Percentiles rank a stretch among this genome's conserved stretches.
Conservation (phyloP, 2,797 vertebrate genomes). For the Antennarius maculatus region DNA sequence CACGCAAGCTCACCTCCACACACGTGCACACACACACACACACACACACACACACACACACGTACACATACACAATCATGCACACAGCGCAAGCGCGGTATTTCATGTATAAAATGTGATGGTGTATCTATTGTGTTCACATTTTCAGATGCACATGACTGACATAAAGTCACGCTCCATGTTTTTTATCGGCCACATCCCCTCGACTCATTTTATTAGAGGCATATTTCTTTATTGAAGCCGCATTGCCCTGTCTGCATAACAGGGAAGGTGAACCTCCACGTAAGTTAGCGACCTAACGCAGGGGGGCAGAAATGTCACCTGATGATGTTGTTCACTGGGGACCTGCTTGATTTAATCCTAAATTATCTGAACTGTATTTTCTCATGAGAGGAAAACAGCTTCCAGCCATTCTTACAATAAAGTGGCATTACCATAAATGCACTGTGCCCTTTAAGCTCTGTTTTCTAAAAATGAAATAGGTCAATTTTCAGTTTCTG, state of each 20-base stretch:
- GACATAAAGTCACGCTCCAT: too few species aligned
- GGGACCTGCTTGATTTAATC: constrained; percentile 28
- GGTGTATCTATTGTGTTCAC: neutral
- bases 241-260: too few species aligned
- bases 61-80: neutral
- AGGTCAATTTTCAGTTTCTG: neutral
- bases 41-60: constrained; percentile 18
- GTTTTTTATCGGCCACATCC: too few species aligned
- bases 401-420: constrained; percentile 5
- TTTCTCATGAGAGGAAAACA: constrained; percentile 15
- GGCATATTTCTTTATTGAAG: too few species aligned
- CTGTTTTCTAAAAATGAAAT: constrained; percentile 18
- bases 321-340: constrained; percentile 15
- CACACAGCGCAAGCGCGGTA: neutral
- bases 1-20: neutral
- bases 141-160: too few species aligned
- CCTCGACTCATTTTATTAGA: too few species aligned
- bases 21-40: constrained; percentile 17
- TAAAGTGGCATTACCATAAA: neutral
- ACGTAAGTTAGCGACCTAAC: neutral
- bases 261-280: too few species aligned
- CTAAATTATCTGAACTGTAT: constrained; percentile 27
- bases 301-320: constrained; percentile 18
- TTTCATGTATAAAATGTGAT: neutral
- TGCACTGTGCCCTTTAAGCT: constrained; percentile 11